A percentile compares a stretch with the other conserved stretches of the same genome.
Conservation (phyloP, 2,797 vertebrate genomes). For the Falco cherrug region DNA sequence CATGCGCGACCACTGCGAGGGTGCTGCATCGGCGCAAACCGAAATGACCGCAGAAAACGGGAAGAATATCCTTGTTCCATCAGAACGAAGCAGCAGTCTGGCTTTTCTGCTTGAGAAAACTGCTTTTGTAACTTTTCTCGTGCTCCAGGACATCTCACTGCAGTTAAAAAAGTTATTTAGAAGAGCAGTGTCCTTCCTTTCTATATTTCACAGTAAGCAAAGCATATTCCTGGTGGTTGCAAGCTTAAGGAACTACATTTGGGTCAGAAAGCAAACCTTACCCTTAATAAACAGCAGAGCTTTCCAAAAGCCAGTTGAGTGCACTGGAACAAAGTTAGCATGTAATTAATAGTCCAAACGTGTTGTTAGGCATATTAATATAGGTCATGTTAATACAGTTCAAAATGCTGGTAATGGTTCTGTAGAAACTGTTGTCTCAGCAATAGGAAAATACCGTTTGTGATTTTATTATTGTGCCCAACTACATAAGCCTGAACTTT, state of each 20-base stretch:
- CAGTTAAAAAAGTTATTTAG: neutral
- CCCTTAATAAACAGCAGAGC: neutral
- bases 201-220: conserved; percentile 45
- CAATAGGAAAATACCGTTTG: neutral
- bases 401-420: neutral
- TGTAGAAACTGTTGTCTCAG: neutral
- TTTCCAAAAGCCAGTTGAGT: neutral
- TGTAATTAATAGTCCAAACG: neutral
- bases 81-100: neutral
- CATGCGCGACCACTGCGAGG: accelerated
- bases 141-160: neutral
- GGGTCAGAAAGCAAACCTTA: conserved; percentile 57
- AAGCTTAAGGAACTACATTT: conserved; percentile 7
- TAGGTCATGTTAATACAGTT: neutral
- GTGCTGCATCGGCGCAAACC: neutral
- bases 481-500: neutral
- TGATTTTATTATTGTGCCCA: neutral
- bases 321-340: neutral
- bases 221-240: conserved; percentile 15
- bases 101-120: neutral
- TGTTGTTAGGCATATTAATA: neutral
- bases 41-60: neutral
- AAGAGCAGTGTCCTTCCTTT: conserved; percentile 44
- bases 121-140: neutral
- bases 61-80: neutral